phyloP scores from a whole-genome alignment of 2,113 vertebrate species.

The Macaca nemestrina region DNA sequence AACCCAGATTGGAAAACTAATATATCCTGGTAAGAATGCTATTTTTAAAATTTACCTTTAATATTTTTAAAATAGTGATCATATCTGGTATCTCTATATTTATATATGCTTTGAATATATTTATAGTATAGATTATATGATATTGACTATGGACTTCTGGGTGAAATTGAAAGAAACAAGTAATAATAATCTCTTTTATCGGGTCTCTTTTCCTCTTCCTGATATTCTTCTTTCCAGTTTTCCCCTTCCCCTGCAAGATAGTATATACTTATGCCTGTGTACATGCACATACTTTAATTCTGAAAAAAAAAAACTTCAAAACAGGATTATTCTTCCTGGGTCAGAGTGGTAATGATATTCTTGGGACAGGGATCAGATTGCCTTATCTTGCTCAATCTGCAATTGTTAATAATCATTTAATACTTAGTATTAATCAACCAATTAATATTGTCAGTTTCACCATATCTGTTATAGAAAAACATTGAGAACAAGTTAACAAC shows the following conservation, averaged over 20 bases:
- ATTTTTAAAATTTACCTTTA: background rate
- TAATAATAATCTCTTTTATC: background rate
- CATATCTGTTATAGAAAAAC: background rate
- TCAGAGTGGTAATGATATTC: background rate
- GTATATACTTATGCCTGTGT: background rate
- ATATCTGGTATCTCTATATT: background rate
- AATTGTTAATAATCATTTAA: slow-evolving; percentile 2
- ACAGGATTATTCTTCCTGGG: background rate
- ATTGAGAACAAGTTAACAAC: background rate
- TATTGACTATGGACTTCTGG: background rate
- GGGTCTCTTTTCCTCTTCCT: background rate
- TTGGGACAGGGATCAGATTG: background rate
- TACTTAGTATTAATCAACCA: background rate
- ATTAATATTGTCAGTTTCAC: background rate
- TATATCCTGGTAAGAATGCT: background rate
- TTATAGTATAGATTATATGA: background rate
- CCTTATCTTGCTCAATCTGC: background rate
- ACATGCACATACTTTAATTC: background rate
- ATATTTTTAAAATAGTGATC: background rate
- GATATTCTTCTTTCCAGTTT: background rate
- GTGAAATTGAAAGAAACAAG: background rate
- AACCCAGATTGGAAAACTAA: background rate
- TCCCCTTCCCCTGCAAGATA: background rate
- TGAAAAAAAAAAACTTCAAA: background rate
- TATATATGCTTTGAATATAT: background rate